Percentiles rank a stretch among this genome's conserved stretches.
Conservation (phyloP, 2,113 vertebrate genomes). For the Capreolus pygargus region DNA sequence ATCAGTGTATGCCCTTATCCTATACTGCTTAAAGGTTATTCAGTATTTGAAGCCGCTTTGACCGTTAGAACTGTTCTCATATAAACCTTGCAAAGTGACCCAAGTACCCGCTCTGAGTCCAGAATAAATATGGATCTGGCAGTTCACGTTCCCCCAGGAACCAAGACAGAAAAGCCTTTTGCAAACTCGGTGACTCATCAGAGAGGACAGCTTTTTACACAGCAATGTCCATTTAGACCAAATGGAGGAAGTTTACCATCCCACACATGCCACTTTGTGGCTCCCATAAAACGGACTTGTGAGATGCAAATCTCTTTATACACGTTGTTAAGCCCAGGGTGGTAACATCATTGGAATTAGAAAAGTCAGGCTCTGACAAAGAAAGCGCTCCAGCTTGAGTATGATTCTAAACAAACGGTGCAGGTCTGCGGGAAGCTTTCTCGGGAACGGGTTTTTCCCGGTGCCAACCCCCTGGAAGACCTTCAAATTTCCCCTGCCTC, state of each 20-base stretch:
- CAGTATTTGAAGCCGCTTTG: background rate
- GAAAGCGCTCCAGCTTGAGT: background rate
- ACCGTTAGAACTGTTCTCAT: no score
- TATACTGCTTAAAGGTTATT: background rate
- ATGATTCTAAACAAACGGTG: background rate
- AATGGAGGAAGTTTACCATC: background rate
- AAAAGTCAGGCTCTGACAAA: background rate
- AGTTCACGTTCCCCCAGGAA: background rate
- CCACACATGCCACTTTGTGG: no score
- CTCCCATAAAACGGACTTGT: background rate
- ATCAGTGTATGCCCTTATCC: no score
- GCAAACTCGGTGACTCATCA: background rate
- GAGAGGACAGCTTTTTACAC: background rate
- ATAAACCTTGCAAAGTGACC: background rate
- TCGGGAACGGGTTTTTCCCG: no score
- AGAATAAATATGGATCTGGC: background rate
- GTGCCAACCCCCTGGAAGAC: background rate
- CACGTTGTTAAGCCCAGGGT: background rate
- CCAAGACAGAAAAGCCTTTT: background rate
- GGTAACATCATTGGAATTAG: fast-evolving
- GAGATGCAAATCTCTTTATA: background rate
- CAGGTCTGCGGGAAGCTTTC: background rate
- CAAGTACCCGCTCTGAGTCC: background rate
- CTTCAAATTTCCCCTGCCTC: background rate
- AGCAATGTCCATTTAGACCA: background rate